phyloP scores from a whole-genome alignment of 30 jellyfish, hydroid and myxozoan species.

The Hydra vulgaris region DNA sequence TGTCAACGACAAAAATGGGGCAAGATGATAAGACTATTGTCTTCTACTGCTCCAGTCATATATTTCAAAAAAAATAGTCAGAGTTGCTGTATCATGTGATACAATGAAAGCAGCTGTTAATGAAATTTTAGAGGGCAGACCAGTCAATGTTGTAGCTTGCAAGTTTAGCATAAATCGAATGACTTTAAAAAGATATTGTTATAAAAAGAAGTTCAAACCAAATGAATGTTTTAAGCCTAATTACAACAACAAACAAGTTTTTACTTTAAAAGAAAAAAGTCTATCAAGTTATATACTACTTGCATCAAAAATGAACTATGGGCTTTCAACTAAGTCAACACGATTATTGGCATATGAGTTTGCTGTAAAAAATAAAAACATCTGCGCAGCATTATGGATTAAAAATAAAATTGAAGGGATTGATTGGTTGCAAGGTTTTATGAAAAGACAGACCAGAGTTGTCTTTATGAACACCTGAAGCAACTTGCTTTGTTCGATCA shows the following conservation, averaged over 20 bases:
- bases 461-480: no score
- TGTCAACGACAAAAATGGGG: no score
- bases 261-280: not conserved
- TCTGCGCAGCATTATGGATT: no score
- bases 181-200: not conserved
- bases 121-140: not conserved
- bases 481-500: no score
- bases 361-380: no score
- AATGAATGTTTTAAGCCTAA: not conserved
- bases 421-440: no score
- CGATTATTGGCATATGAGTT: not conserved
- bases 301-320: not conserved
- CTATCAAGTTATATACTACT: not conserved
- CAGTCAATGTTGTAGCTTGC: not conserved
- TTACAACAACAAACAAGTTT: not conserved
- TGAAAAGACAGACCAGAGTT: no score
- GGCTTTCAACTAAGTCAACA: not conserved
- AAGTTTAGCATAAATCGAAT: not conserved
- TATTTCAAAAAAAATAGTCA: no score
- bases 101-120: not conserved
- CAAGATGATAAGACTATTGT: no score
- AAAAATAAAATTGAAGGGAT: no score
- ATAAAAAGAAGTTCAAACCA: not conserved
- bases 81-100: no score
- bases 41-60: no score